Base-by-base conservation (phyloP, 1,140 invertebrate genomes). In the Nasonia vitripennis region DNA sequence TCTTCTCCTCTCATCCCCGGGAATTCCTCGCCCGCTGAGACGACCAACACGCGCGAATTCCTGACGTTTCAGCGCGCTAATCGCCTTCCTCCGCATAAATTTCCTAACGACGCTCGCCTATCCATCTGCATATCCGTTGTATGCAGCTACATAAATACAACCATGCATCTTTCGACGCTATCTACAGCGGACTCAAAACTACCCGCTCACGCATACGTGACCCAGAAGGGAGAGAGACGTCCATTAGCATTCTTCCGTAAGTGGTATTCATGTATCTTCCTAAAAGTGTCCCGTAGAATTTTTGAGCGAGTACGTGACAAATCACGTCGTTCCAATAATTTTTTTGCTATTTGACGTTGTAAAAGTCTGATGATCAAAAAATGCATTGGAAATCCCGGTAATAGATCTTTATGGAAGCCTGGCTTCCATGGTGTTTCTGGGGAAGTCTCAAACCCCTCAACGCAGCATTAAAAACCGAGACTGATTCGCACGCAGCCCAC, bases 191-290 rank as follows among this genome's bases (percentile, higher is more conserved):
- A 70, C 17, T 55, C 51, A 55, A 17, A 55, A 55, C 0, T 5
- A 17, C 17, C 5, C 20, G 55, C 23, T 71, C 68, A 27, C 27
- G 31, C 68, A 34, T 17, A 37, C 73, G 14, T 37, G 17, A 75
- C 14, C 17, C 73, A 0, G 34, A 6, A 37, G 34, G 41, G 7
- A 7, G 6, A 7, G 6, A 45, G 20, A 45, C 70, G 14, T 34
- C 23, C 68, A 81, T 81, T 81, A 81, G 37, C 68, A 81, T 81
- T 81, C 73, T 23, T 74, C 70, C 70, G 45, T 74, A 71, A 73
- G 48, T 55, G 23, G 45, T 34, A 81, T 55, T 81, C 48, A 10
- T 68, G 70, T 55, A 81, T 81, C 45, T 34, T 5, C 48, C 12
- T 81, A 70, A 81, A 51, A 34, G 48, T 74, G 70, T 70, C n/a